Evolutionary conservation across 2,888 invertebrate genomes (phyloP), one percentile per base, ranked within the genome.

Genomic region (Odontocolon sp.): DNA sequence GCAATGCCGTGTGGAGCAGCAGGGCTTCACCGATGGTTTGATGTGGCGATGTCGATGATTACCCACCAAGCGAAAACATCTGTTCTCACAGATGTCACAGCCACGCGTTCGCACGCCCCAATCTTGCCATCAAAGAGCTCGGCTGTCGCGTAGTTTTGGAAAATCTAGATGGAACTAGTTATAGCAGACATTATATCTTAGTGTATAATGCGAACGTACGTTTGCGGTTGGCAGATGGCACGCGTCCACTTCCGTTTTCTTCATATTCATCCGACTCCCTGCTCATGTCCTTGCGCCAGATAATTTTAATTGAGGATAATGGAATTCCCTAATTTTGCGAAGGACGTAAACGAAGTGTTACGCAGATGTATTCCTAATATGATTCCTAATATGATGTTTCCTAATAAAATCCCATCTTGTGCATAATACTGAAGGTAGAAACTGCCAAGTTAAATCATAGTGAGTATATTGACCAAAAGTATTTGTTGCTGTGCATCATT

Each of bases 41-140:
- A 6, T 33, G n/a, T n/a, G n/a, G n/a, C n/a, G 47, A 64, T 47
- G 71, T 21, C 56, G 67, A 71, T 72, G 68, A 77, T 77, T 72
- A 72, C 54, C 50, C 67, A 50, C 2, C 68, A 8, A 57, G 56
- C 16, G 38, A 68, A 77, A 72, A 72, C 72, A 77, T 71, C 76
- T 71, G 76, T 63, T 56, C 33, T 67, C 50, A 63, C 77, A 77
- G 72, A 77, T 77, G 76, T 63, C 28, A 36, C 40, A 16, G 31
- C 14, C 64, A 31, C n/a, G 45, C 42, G 36, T 14, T 2, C 45
- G 31, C 18, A 45, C 61, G 61, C 45, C 45, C 61, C 16, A 6
- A n/a, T n/a, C n/a, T 28, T 9, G 6, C n/a, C 31, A 16, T 9
- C 4, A 14, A 16, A 16, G 28, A 31, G 14, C 16, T 16, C 1